Conservation (phyloP, 2,888 invertebrate genomes). For the Drosophila pseudotakahashii region DNA sequence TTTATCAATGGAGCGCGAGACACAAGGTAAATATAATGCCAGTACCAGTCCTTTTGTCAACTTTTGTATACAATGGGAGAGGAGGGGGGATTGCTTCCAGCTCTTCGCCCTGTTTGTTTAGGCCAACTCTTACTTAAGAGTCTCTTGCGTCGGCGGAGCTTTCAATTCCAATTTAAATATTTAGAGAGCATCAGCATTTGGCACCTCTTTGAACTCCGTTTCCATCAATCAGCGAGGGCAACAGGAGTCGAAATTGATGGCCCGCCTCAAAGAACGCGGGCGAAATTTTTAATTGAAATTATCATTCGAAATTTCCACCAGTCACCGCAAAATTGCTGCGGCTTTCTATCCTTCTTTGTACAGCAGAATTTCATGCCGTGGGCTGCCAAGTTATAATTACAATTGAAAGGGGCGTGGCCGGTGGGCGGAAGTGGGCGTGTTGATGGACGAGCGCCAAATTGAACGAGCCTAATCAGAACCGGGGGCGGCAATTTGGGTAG, state of each 20-base stretch:
- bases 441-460: conserved; percentile 40
- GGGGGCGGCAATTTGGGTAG: conserved; percentile 21
- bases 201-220: conserved; percentile 46
- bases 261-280: conserved; percentile 6
- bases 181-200: conserved; percentile 40
- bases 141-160: conserved; percentile 10
- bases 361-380: conserved; percentile 36
- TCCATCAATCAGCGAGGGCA: conserved; percentile 17
- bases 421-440: conserved; percentile 13
- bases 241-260: background rate
- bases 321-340: conserved; percentile 52
- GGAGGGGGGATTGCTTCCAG: background rate
- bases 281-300: conserved; percentile 72
- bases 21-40: conserved; percentile 37
- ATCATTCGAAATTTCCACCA: conserved; percentile 57
- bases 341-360: conserved; percentile 14
- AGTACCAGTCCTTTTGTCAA: conserved; percentile 28
- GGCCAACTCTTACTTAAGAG: conserved; percentile 32
- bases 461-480: conserved; percentile 51
- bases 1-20: conserved; percentile 55
- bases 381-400: conserved; percentile 59
- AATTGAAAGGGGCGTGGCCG: conserved; percentile 16
- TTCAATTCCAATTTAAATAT: conserved; percentile 46
- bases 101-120: conserved; percentile 26
- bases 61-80: background rate